A percentile compares a stretch with the other conserved stretches of the same genome.
Conservation (phyloP, 2,888 invertebrate genomes). For the Agapostemon virescens region DNA sequence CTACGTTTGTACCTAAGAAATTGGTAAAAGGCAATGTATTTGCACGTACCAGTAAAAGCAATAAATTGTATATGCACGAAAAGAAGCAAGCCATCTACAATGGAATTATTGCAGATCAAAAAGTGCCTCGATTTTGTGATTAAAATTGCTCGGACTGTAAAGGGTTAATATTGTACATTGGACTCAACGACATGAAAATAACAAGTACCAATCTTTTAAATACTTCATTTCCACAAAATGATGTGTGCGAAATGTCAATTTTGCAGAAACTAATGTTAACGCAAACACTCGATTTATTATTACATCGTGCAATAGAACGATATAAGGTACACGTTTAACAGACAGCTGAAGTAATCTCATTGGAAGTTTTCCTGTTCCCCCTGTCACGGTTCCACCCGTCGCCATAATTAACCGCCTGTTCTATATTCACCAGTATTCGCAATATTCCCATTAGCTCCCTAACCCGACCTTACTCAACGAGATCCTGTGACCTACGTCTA, state of each 20-base stretch:
- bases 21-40: too few relatives aligned
- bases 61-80: too few relatives aligned
- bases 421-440: conserved; percentile 72
- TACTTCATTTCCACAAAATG: not conserved
- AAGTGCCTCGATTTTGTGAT: too few relatives aligned
- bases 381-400: conserved; percentile 28
- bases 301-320: not conserved
- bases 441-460: conserved; percentile 72
- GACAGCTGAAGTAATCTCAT: conserved; percentile 30
- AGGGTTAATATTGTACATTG: too few relatives aligned
- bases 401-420: conserved; percentile 71
- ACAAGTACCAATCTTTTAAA: too few relatives aligned
- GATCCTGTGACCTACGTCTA: conserved; percentile 59
- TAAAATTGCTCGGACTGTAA: too few relatives aligned
- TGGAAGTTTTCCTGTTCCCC: conserved; percentile 45
- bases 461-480: conserved; percentile 66
- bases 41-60: too few relatives aligned
- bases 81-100: too few relatives aligned
- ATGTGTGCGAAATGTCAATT: not conserved
- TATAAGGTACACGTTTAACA: conserved; percentile 1
- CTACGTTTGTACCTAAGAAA: too few relatives aligned
- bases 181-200: too few relatives aligned
- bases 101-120: too few relatives aligned
- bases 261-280: not conserved
- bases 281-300: not conserved